Base-by-base conservation (phyloP, 2,113 vertebrate genomes). In the Limanda limanda region DNA sequence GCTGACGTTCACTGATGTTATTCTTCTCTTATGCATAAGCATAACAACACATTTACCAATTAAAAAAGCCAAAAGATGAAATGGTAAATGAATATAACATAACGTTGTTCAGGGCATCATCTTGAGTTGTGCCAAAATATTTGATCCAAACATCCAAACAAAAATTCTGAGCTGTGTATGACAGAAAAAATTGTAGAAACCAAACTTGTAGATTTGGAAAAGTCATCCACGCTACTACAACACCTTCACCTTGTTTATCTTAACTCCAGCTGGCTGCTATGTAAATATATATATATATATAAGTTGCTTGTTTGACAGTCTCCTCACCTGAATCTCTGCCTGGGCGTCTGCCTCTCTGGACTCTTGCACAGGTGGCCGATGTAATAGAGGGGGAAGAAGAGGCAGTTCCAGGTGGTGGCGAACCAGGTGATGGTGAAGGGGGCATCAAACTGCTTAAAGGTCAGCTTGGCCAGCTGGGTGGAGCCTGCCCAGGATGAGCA, bases 341-440 rank as follows among this genome's bases (percentile, higher is more conserved):
- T 95, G 91, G 96, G 94, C 45, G 96, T 95, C 84, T 98, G 97
- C 79, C 96, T 96, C 94, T 98, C 97, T 1, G 95, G 79, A 63
- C 95, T 96, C 92, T 96, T 97, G 94, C 95, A 97, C 90, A 95
- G 79, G 82, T 98, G 95, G 81, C 97, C 97, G 11, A 94, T 89
- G 74, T 99, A 99, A 88, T 98, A 99, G 54, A 99, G 86, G 7
- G 97, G 97, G 91, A 98, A 99, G 92, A 98, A 98, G 72, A 98
- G 94, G 92, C 96, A 95, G 94, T 99, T 99, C 97, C 97, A 99
- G 89, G 94, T 94, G 93, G 97, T 97, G 93, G 97, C 96, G 74
- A 99, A 99, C 97, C 97, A 99, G 0, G 97, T 97, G 86, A 99
- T 95, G 86, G 97, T 97, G 93, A 99, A 99, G 47, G 97, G 97